These are phyloP conservation scores for Saccopteryx bilineata DNA, from an alignment of 2,113 vertebrate species.

Conservation along the genomic window DNA sequence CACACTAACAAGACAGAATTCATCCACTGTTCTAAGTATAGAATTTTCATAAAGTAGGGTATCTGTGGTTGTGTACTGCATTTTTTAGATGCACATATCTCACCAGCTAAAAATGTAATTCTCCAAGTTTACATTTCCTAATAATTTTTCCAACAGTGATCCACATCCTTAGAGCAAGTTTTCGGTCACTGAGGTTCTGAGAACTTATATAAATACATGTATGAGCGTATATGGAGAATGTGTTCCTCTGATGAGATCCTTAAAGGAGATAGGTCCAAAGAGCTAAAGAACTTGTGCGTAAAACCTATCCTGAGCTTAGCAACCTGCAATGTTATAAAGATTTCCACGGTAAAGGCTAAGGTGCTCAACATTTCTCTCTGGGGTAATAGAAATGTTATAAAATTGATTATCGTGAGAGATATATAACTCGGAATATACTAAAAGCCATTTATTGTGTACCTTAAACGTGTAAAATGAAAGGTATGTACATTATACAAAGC, in stretches of 20 bases:
- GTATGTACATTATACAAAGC: constrained; percentile 21
- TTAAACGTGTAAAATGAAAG: background rate
- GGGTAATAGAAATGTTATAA: constrained; percentile 47
- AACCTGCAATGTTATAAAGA: constrained; percentile 4
- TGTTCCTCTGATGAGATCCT: background rate
- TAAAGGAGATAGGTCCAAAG: background rate
- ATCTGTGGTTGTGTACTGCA: background rate
- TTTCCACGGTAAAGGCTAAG: background rate
- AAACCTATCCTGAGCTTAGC: background rate
- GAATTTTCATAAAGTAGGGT: background rate
- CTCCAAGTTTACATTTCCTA: background rate
- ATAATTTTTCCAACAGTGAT: constrained; percentile 2
- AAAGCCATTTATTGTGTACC: background rate
- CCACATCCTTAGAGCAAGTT: background rate
- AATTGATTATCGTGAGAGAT: background rate
- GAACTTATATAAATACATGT: background rate
- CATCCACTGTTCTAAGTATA: background rate
- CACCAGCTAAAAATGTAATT: constrained; percentile 44
- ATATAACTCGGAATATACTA: background rate
- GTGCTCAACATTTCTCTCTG: background rate
- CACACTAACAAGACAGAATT: background rate
- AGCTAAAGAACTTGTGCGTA: constrained; percentile 7
- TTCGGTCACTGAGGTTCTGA: background rate
- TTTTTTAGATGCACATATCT: background rate
- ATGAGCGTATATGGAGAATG: background rate